Conservation (phyloP, 1,140 invertebrate species). For the Cardiocondyla obscurior region DNA sequence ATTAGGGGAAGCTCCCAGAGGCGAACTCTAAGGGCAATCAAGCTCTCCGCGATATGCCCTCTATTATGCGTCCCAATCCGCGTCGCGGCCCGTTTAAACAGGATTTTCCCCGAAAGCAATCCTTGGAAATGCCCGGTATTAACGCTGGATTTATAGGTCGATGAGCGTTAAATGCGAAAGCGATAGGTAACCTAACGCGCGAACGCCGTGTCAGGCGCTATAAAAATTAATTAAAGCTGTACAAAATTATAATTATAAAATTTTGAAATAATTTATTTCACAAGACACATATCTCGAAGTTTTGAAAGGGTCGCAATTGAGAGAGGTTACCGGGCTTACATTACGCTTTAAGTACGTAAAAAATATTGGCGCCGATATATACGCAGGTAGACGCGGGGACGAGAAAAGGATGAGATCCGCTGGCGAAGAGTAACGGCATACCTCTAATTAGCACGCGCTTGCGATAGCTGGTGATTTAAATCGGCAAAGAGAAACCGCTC, state of each 20-base stretch:
- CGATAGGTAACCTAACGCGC: background rate
- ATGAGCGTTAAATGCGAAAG: slow-evolving; percentile 7
- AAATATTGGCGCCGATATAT: background rate
- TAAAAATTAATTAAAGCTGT: slow-evolving; percentile 22
- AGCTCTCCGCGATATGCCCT: slow-evolving; percentile 53
- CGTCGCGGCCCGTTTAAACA: slow-evolving; percentile 28
- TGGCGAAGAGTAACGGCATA: slow-evolving; percentile 62
- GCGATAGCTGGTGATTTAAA: slow-evolving; percentile 65
- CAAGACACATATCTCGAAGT: too few species aligned
- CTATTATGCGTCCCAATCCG: slow-evolving; percentile 51
- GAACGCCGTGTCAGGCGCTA: background rate
- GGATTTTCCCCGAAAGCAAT: slow-evolving; percentile 35
- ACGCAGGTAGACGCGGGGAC: background rate
- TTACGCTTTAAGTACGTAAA: too few species aligned
- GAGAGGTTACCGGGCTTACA: too few species aligned
- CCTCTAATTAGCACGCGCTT: slow-evolving; percentile 60
- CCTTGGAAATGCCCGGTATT: slow-evolving; percentile 30
- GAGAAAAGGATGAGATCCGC: slow-evolving; percentile 39
- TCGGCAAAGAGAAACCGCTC: slow-evolving; percentile 57
- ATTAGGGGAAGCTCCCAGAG: slow-evolving; percentile 66
- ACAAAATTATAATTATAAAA: too few species aligned
- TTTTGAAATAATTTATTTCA: too few species aligned
- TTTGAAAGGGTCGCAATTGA: too few species aligned
- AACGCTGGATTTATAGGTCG: slow-evolving; percentile 32
- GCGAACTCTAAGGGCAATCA: slow-evolving; percentile 67